Evolutionary conservation across 35 echinoderm and acorn worm species (phyloP).

Genomic region (Acanthaster planci): DNA sequence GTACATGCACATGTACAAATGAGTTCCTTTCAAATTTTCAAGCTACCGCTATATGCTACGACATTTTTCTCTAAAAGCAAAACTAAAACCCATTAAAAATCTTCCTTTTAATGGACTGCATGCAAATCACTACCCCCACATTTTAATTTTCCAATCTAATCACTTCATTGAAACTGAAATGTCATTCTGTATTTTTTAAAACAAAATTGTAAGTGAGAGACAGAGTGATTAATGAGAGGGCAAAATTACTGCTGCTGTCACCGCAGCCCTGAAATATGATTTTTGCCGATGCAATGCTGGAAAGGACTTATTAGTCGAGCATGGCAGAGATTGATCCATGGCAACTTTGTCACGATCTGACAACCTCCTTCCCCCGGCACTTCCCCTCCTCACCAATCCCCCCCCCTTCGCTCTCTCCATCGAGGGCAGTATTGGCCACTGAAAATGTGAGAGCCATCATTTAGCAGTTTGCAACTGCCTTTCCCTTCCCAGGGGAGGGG

Average conservation of each 20-base stretch:
- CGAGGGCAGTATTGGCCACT: not conserved
- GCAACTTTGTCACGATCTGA: constrained; percentile 19
- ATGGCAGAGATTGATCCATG: constrained; percentile 4
- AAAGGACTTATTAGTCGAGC: constrained; percentile 3
- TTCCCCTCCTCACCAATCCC: not conserved
- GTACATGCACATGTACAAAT: too few species aligned
- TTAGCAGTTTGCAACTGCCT: not conserved
- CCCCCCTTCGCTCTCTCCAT: not conserved
- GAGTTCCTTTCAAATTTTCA: too few species aligned
- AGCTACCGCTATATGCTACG: too few species aligned
- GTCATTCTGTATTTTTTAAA: too few species aligned
- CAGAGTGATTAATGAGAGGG: too few species aligned
- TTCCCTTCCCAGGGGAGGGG: constrained; percentile 4
- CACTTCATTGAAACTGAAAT: too few species aligned
- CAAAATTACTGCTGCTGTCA: not conserved
- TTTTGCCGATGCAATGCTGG: not conserved
- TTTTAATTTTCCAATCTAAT: too few species aligned
- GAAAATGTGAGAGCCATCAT: constrained; percentile 6
- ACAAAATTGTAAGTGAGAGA: too few species aligned
- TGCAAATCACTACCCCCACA: too few species aligned
- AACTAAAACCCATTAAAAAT: too few species aligned
- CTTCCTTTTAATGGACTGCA: too few species aligned
- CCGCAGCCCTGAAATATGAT: not conserved
- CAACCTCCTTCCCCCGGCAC: constrained; percentile 6
- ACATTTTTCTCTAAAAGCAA: too few species aligned